These are phyloP conservation scores for Hycleus cichorii DNA, from an alignment of 1,140 invertebrate genomes.

Conservation along the genomic window DNA sequence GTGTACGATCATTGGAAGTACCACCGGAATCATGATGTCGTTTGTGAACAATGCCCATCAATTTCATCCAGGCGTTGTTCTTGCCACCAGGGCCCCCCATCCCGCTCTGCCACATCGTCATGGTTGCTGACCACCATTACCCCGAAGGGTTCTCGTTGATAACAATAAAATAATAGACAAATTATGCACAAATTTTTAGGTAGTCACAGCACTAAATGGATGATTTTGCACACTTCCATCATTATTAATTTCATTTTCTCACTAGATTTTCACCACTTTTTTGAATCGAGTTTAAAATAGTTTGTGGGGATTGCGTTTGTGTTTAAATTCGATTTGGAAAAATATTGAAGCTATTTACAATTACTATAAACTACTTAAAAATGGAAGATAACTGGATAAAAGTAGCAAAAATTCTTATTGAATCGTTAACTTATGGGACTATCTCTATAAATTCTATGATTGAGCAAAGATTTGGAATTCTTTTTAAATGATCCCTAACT, in stretches of 20 bases:
- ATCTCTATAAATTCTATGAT: slow-evolving; percentile 19
- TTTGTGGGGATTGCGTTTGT: too few species aligned
- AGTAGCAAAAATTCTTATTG: slow-evolving; percentile 7
- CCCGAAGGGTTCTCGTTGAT: neutral
- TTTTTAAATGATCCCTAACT: slow-evolving; percentile 13
- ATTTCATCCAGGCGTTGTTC: slow-evolving; percentile 75
- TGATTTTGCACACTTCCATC: neutral
- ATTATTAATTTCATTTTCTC: too few species aligned
- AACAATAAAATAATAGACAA: slow-evolving; percentile 5
- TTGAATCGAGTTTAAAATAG: too few species aligned
- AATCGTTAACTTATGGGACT: slow-evolving; percentile 7
- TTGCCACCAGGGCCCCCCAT: slow-evolving; percentile 64
- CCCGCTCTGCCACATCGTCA: slow-evolving; percentile 68
- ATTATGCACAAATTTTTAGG: neutral
- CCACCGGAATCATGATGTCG: slow-evolving; percentile 54
- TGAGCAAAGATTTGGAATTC: slow-evolving; percentile 22
- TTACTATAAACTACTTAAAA: slow-evolving; percentile 21
- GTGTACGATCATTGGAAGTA: slow-evolving; percentile 51
- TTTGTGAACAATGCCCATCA: slow-evolving; percentile 74
- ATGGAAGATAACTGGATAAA: slow-evolving; percentile 26
- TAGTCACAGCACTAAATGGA: slow-evolving; percentile 14
- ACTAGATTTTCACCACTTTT: too few species aligned
- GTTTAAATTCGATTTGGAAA: slow-evolving; percentile 4
- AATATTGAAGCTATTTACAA: slow-evolving; percentile 10
- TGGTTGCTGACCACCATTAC: slow-evolving; percentile 38